Conservation (phyloP, 2,888 invertebrate species). For the Periphyllus acericola region DNA sequence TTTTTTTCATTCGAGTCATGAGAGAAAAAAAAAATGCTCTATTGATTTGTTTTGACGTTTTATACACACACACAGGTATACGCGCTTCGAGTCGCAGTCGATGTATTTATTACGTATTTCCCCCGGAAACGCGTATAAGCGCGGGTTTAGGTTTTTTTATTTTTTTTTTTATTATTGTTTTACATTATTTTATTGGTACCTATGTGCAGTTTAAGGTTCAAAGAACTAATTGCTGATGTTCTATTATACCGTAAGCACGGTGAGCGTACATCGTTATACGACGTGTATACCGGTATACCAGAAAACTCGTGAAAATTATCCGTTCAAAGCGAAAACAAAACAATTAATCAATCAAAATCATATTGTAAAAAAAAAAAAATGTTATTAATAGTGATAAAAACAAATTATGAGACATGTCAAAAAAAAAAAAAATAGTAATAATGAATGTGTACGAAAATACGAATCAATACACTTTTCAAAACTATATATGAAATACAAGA, state of each 20-base stretch:
- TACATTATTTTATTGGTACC: background rate
- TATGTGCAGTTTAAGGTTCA: background rate
- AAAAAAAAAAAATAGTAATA: background rate
- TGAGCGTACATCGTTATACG: too few species aligned
- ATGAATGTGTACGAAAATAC: too few species aligned
- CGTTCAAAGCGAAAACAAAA: too few species aligned
- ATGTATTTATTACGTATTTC: background rate
- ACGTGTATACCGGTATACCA: too few species aligned
- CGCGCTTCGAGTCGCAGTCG: too few species aligned
- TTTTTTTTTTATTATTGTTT: background rate
- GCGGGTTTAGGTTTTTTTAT: background rate
- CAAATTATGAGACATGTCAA: background rate
- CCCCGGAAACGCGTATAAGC: background rate
- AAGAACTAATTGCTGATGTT: background rate
- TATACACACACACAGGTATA: background rate
- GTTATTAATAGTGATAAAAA: background rate
- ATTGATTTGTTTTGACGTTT: constrained; percentile 10
- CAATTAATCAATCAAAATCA: background rate
- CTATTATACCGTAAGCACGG: too few species aligned
- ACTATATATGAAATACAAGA: too few species aligned
- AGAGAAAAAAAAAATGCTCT: constrained; percentile 6
- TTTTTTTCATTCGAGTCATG: background rate
- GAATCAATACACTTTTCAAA: too few species aligned
- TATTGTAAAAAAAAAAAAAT: background rate
- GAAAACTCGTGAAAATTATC: too few species aligned